Conservation (phyloP, 2,888 invertebrate species). For the Polietes domitor region DNA sequence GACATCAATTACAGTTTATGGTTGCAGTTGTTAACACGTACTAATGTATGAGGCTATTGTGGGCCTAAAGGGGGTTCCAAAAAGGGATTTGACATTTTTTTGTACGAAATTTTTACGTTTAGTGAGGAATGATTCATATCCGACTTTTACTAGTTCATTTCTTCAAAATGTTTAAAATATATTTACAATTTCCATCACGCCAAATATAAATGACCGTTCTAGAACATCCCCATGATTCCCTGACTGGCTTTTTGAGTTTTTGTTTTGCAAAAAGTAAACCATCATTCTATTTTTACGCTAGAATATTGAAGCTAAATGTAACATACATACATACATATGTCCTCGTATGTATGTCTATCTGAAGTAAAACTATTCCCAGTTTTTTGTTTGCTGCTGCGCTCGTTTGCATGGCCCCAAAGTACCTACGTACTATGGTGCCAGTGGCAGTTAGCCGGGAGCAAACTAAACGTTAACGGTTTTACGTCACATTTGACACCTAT, state of each 20-base stretch:
- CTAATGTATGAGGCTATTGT: conserved; percentile 64
- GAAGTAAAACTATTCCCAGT: conserved; percentile 27
- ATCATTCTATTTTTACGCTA: conserved; percentile 56
- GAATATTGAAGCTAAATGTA: conserved; percentile 66
- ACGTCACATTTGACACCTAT: conserved; percentile 66
- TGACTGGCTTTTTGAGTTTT: neutral
- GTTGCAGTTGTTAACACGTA: conserved; percentile 71
- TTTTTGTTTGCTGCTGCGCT: conserved; percentile 27
- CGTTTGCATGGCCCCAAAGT: neutral
- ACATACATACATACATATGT: too few species aligned
- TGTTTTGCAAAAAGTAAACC: conserved; percentile 11
- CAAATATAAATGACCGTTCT: too few species aligned
- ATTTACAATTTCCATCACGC: conserved; percentile 11
- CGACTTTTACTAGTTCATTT: too few species aligned
- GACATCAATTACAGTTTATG: conserved; percentile 71
- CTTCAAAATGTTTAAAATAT: too few species aligned
- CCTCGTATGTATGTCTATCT: neutral
- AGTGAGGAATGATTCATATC: too few species aligned
- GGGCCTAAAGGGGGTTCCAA: conserved; percentile 34
- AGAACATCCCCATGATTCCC: neutral
- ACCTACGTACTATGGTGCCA: neutral
- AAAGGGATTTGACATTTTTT: conserved; percentile 5
- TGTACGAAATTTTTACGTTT: too few species aligned
- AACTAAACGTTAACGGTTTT: conserved; percentile 64
- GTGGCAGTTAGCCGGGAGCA: neutral